Percentiles rank a stretch among this genome's conserved stretches.
These are phyloP conservation scores for Schrankia costaestrigalis DNA, from an alignment of 2,888 invertebrate genomes.

Conservation along the genomic window DNA sequence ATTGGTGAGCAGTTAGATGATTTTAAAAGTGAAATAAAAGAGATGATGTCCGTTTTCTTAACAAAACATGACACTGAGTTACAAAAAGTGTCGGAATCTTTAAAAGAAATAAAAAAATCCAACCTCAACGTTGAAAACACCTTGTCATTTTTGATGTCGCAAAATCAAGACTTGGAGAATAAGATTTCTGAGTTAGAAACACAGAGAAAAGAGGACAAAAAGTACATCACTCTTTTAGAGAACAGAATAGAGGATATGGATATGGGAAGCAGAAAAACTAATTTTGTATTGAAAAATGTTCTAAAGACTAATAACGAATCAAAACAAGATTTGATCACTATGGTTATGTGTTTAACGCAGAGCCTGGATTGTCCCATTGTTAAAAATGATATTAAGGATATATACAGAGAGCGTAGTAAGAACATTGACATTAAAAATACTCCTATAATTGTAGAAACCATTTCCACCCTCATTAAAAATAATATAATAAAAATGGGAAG, in stretches of 20 bases:
- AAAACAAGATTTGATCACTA: neutral
- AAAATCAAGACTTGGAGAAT: too few relatives aligned
- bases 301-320: neutral
- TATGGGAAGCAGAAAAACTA: neutral
- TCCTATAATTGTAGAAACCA: neutral
- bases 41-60: slow-evolving; percentile 3
- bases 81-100: neutral
- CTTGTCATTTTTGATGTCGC: too few relatives aligned
- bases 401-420: neutral
- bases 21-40: slow-evolving; percentile 4
- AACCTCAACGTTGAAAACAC: neutral
- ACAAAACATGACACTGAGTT: slow-evolving; percentile 1
- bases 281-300: too few relatives aligned
- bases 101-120: neutral
- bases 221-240: neutral
- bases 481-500: slow-evolving; percentile 4
- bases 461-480: slow-evolving; percentile 1
- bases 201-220: neutral
- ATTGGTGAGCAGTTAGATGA: slow-evolving; percentile 1
- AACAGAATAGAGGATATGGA: neutral
- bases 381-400: neutral
- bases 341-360: neutral
- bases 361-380: neutral
- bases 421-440: neutral
- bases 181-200: neutral